These are phyloP conservation scores for Zelostemma sp. DNA, from an alignment of 1,140 invertebrate genomes.

Conservation along the genomic window DNA sequence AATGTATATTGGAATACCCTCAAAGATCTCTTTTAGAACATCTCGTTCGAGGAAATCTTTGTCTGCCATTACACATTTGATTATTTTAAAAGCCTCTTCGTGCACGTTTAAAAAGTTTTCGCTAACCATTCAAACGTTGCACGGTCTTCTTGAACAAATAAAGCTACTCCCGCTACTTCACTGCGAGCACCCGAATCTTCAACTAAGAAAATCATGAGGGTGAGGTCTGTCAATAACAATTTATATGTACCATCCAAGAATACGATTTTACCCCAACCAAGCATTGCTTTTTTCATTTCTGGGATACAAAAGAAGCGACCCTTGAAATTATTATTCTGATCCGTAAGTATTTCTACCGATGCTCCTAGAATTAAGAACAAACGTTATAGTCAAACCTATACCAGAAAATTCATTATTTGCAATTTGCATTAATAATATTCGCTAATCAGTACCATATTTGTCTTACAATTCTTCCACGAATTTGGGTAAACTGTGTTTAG, in stretches of 20 bases:
- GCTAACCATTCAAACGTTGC: constrained; percentile 21
- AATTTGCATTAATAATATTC: too few species aligned
- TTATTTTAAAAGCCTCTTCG: constrained; percentile 8
- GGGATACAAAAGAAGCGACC: constrained; percentile 33
- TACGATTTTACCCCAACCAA: constrained; percentile 27
- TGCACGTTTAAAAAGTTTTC: constrained; percentile 15
- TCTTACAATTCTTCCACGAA: too few species aligned
- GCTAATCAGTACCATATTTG: too few species aligned
- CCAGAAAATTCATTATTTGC: too few species aligned
- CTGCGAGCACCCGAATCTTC: constrained; percentile 24
- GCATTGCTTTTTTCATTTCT: constrained; percentile 20
- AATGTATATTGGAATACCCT: constrained; percentile 11
- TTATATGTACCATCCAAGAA: constrained; percentile 39
- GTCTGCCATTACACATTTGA: constrained; percentile 30
- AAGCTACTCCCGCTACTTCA: constrained; percentile 12
- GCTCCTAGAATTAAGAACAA: constrained; percentile 7
- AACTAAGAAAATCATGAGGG: constrained; percentile 28
- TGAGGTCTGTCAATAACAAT: constrained; percentile 18
- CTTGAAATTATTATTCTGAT: constrained; percentile 27
- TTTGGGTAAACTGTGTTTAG: too few species aligned
- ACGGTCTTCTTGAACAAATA: constrained; percentile 6
- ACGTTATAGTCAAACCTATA: too few species aligned
- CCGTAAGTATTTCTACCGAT: constrained; percentile 2
- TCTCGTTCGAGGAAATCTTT: constrained; percentile 23
- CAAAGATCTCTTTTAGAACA: constrained; percentile 26